Percentiles rank a stretch among this genome's conserved stretches.
phyloP scores from a whole-genome alignment of 2,888 invertebrate species.

The Melieria omissa region DNA sequence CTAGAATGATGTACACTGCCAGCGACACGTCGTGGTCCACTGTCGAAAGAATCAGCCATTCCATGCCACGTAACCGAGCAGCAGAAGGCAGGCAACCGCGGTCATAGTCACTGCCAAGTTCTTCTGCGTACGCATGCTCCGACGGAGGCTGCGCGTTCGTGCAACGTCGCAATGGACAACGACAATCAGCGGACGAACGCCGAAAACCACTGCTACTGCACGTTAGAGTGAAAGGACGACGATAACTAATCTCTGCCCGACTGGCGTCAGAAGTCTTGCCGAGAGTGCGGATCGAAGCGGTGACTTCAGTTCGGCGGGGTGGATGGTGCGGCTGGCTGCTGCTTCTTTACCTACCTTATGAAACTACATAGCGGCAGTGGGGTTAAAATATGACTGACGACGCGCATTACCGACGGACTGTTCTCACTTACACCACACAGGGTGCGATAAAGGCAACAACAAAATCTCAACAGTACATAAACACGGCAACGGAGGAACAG shows the following conservation, averaged over 20 bases:
- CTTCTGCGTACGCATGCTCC: conserved; percentile 52
- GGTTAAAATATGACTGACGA: too few relatives aligned
- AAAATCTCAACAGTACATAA: too few relatives aligned
- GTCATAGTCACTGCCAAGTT: background rate
- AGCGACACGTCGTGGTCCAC: conserved; percentile 65
- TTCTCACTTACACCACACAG: too few relatives aligned
- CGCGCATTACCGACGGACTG: too few relatives aligned
- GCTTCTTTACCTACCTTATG: too few relatives aligned
- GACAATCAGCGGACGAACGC: conserved; percentile 21
- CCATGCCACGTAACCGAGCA: conserved; percentile 47
- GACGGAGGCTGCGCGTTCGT: conserved; percentile 44
- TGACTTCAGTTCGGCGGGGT: background rate
- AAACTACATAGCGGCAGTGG: too few relatives aligned
- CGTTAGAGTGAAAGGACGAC: conserved; percentile 17
- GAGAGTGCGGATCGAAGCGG: background rate
- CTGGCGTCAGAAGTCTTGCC: too few relatives aligned
- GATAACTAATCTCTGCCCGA: background rate
- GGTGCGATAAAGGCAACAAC: too few relatives aligned
- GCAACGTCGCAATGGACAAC: background rate
- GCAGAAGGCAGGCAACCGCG: background rate
- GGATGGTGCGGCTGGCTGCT: background rate
- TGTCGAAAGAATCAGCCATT: conserved; percentile 59
- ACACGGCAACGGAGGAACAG: too few relatives aligned
- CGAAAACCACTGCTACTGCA: background rate
- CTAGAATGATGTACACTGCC: conserved; percentile 67